phyloP scores from a whole-genome alignment of 2,113 vertebrate genomes.

The Python bivittatus region DNA sequence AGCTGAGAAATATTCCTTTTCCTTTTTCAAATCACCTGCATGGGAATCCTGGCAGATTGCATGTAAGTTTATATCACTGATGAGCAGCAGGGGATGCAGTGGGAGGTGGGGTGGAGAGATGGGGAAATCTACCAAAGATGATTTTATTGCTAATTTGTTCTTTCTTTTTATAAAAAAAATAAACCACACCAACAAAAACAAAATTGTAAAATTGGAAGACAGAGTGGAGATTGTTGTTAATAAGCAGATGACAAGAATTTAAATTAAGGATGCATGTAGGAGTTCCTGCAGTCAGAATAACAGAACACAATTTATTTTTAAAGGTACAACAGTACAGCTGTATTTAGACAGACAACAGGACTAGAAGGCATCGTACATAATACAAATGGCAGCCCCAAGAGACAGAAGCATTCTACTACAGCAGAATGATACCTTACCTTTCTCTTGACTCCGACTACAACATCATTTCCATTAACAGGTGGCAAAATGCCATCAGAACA shows the following conservation, averaged over 20 bases:
- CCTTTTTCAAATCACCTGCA: neutral
- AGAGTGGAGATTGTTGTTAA: slow-evolving; percentile 44
- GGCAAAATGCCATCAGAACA: slow-evolving; percentile 56
- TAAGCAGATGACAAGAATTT: slow-evolving; percentile 56
- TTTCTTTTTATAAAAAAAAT: slow-evolving; percentile 16
- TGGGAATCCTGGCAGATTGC: slow-evolving; percentile 11
- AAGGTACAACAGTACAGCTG: slow-evolving; percentile 42
- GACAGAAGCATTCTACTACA: slow-evolving; percentile 28
- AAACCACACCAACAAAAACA: slow-evolving; percentile 25
- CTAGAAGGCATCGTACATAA: slow-evolving; percentile 27
- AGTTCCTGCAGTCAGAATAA: slow-evolving; percentile 34
- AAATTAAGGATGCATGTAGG: slow-evolving; percentile 40
- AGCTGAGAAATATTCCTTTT: neutral
- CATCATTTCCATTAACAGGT: slow-evolving; percentile 62
- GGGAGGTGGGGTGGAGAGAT: neutral
- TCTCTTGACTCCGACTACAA: slow-evolving; percentile 56
- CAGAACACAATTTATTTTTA: slow-evolving; percentile 6
- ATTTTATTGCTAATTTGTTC: slow-evolving; percentile 33
- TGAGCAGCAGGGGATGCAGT: slow-evolving; percentile 24
- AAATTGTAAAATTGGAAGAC: slow-evolving; percentile 4
- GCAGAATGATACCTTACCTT: slow-evolving; percentile 52
- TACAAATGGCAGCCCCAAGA: slow-evolving; percentile 14
- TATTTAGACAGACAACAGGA: slow-evolving; percentile 45
- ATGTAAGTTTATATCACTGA: slow-evolving; percentile 6
- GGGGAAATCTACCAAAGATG: slow-evolving; percentile 19